Evolutionary conservation across 2,888 invertebrate species (phyloP), one percentile per base, ranked within the genome.

Genomic region (Drosophila putrida): DNA sequence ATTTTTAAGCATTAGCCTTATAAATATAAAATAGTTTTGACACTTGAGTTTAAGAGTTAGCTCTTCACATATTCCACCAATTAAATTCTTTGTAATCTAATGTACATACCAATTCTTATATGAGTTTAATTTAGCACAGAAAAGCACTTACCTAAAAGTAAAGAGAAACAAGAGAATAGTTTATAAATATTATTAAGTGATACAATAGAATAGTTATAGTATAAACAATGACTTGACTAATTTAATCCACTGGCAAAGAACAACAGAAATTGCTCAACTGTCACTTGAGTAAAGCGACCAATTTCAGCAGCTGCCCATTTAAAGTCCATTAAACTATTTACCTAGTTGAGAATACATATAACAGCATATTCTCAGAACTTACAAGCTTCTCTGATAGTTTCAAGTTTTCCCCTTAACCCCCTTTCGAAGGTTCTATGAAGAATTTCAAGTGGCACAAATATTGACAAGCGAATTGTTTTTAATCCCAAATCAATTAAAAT

Each of bases 91-190:
- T 25, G 4, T 6, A 43, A 25, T 25, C 43, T 46, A 36, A 43
- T 38, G 46, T 69, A 63, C 79, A 66, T 75, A 79, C 80, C 79
- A 47, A 60, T 55, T 33, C 11, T 31, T 4, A 13, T 31, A 55
- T 43, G 10, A 55, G 13, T 13, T 25, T 4, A 35, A 43, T 43
- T 35, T 25, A 55, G 4, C 11, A 25, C 33, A 25, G 5, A 10
- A 41, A 6, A 47, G 13, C 65, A 83, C 81, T 82, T 82, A 82
- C 81, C 81, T 82, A 71, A 47, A 82, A 82, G 35, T 63, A 82
- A 43, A 73, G 41, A 71, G 41, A 50, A 11, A 53, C 13, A 44
- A 54, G 6, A 39, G 25, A 62, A 51, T 50, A 10, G 31, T 59
- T 51, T 43, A 54, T 36, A 49, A 74, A 63, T 36, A 49, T 78